These are phyloP conservation scores for Sitobion miscanthi DNA, from an alignment of 1,140 invertebrate species.

Conservation along the genomic window DNA sequence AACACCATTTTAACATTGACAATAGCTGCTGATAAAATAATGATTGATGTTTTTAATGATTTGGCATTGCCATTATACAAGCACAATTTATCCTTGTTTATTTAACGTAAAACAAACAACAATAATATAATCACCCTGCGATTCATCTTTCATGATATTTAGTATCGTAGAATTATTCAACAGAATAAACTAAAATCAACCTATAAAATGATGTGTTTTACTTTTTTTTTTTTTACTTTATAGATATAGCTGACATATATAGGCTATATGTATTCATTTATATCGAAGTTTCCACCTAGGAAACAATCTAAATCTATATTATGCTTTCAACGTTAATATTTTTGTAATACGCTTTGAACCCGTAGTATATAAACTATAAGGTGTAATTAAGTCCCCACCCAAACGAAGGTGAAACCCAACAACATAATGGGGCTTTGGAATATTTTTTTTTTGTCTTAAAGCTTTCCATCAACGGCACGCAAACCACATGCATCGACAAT, in stretches of 20 bases:
- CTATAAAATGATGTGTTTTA: neutral
- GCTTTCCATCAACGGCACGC: neutral
- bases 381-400: constrained; percentile 15
- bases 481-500: neutral
- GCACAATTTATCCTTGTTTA: constrained; percentile 8
- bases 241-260: neutral
- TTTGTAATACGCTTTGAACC: neutral
- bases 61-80: neutral
- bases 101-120: neutral
- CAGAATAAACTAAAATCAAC: neutral
- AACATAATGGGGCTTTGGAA: neutral
- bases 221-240: neutral
- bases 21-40: neutral
- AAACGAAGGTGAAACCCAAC: constrained; percentile 35
- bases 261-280: neutral
- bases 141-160: neutral
- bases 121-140: neutral
- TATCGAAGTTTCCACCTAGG: neutral
- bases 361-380: neutral
- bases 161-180: neutral
- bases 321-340: neutral
- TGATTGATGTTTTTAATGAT: constrained; percentile 18
- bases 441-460: constrained; percentile 20
- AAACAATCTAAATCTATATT: constrained; percentile 6
- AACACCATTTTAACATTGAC: neutral